These are phyloP conservation scores for Neopipo cinnamomea DNA, from an alignment of 2,113 vertebrate genomes.

Conservation along the genomic window DNA sequence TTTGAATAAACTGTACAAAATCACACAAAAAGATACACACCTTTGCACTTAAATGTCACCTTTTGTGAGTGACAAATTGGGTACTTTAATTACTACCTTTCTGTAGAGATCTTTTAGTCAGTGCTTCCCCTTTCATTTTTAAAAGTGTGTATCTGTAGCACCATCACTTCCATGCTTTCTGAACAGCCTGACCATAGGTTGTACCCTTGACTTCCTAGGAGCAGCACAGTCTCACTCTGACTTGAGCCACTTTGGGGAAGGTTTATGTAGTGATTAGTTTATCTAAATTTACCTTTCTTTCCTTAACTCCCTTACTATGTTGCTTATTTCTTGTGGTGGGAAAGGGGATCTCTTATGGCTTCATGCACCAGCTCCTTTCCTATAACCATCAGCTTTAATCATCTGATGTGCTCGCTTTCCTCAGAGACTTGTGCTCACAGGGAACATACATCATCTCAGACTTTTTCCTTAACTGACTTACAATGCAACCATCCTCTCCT, in stretches of 20 bases:
- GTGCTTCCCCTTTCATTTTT: background rate
- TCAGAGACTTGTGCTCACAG: background rate
- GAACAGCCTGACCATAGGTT: background rate
- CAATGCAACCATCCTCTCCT: background rate
- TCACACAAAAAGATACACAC: background rate
- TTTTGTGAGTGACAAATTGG: background rate
- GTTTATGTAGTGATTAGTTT: background rate
- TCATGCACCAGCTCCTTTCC: background rate
- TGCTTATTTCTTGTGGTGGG: background rate
- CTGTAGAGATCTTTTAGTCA: background rate
- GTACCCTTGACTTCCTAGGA: background rate
- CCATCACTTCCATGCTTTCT: background rate
- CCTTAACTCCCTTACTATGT: background rate
- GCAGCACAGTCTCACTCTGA: background rate
- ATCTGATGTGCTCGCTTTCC: background rate
- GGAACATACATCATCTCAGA: background rate
- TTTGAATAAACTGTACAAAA: background rate
- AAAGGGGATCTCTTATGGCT: background rate
- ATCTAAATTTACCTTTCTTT: background rate
- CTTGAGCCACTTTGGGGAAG: background rate
- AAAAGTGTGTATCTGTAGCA: background rate
- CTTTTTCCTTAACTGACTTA: background rate
- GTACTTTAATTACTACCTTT: background rate
- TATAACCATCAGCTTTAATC: background rate
- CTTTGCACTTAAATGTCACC: background rate